A percentile compares a stretch with the other conserved stretches of the same genome.
phyloP scores from a whole-genome alignment of 2,797 vertebrate genomes.

The Mormyrus proboscirostris region DNA sequence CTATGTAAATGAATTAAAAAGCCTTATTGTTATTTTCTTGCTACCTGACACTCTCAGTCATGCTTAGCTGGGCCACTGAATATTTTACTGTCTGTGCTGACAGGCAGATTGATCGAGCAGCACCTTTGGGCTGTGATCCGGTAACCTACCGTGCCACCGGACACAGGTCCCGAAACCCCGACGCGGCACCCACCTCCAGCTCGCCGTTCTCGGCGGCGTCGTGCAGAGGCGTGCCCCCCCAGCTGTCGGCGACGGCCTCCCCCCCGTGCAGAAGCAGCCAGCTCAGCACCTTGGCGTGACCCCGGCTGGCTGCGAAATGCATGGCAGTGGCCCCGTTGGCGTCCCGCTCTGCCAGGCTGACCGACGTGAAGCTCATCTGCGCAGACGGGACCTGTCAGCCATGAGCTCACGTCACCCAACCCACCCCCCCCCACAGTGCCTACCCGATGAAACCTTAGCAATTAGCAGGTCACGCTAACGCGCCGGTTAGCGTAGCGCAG shows the following conservation, averaged over 20 bases:
- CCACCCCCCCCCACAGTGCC: neutral
- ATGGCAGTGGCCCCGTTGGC: constrained; percentile 85
- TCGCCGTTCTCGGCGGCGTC: constrained; percentile 92
- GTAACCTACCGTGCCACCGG: neutral
- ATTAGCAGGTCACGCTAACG: neutral
- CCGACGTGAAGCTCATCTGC: constrained; percentile 82
- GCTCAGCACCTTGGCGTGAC: constrained; percentile 91
- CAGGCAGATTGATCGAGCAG: neutral
- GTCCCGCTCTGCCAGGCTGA: constrained; percentile 78
- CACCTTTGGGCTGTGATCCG: neutral
- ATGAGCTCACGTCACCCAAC: neutral
- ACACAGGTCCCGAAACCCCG: neutral
- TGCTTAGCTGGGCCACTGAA: neutral
- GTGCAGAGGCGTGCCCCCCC: constrained; percentile 87
- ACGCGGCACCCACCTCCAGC: constrained; percentile 71
- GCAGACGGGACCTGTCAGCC: neutral
- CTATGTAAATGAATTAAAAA: neutral
- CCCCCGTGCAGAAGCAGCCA: constrained; percentile 93
- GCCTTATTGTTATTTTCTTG: neutral
- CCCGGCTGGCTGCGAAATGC: constrained; percentile 92
- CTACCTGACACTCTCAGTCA: neutral
- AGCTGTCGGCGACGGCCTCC: constrained; percentile 78
- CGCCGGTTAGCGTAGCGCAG: no score
- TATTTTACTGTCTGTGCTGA: neutral
- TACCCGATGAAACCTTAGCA: neutral